Conservation (phyloP, 1,140 invertebrate genomes). For the Aphaenogaster floridana region DNA sequence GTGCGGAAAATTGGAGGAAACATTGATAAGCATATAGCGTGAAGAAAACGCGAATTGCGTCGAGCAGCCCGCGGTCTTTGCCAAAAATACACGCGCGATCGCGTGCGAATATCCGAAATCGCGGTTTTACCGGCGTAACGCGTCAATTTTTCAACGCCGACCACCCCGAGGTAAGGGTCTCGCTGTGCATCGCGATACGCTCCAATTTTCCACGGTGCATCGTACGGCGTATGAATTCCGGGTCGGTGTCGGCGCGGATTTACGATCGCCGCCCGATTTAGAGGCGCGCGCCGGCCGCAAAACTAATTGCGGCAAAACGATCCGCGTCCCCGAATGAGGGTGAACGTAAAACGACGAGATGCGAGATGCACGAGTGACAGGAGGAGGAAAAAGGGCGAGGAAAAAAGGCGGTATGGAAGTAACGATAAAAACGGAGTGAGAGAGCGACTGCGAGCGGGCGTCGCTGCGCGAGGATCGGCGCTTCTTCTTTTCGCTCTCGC, state of each 20-base stretch:
- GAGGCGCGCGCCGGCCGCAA: conserved; percentile 63
- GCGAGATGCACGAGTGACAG: conserved; percentile 6
- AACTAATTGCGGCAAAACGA: conserved; percentile 82
- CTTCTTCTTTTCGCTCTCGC: not conserved
- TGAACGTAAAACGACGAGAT: conserved; percentile 26
- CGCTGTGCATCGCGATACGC: conserved; percentile 59
- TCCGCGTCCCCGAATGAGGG: conserved; percentile 59
- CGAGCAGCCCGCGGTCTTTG: not conserved
- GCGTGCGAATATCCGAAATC: conserved; percentile 26
- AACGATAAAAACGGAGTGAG: conserved; percentile 56
- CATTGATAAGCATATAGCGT: not conserved
- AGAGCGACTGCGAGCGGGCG: not conserved
- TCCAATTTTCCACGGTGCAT: conserved; percentile 74
- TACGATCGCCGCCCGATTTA: conserved; percentile 78
- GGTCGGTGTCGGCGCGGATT: conserved; percentile 71
- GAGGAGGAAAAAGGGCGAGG: conserved; percentile 56
- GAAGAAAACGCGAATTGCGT: not conserved
- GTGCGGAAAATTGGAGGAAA: conserved; percentile 4
- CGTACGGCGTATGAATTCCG: conserved; percentile 66
- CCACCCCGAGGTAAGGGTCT: conserved; percentile 60
- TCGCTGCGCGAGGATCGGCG: conserved; percentile 11
- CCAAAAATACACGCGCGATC: conserved; percentile 42
- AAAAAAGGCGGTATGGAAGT: conserved; percentile 27
- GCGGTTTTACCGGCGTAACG: not conserved
- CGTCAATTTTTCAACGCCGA: conserved; percentile 62